These are phyloP conservation scores for Philopedon plagiatum DNA, from an alignment of 2,888 invertebrate species.

Conservation along the genomic window DNA sequence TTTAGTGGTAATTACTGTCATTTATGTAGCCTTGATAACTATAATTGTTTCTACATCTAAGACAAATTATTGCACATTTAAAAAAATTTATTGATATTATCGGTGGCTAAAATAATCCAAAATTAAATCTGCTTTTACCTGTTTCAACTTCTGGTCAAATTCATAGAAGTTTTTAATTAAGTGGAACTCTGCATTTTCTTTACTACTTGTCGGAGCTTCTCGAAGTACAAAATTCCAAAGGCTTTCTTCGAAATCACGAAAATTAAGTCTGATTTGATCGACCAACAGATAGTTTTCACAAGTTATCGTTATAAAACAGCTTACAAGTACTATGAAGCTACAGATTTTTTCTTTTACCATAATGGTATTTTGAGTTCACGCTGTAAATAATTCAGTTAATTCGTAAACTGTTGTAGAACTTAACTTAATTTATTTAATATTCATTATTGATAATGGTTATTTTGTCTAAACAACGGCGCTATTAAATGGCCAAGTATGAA, in stretches of 20 bases:
- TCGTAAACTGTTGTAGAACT: neutral
- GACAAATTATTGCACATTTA: too few species aligned
- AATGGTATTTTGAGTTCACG: too few species aligned
- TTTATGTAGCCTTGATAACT: too few species aligned
- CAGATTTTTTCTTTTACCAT: neutral
- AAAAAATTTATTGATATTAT: too few species aligned
- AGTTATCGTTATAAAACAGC: neutral
- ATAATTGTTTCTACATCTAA: too few species aligned
- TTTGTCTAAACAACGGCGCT: neutral
- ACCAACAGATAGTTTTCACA: conserved; percentile 34
- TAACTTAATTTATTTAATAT: neutral
- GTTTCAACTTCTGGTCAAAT: conserved; percentile 40
- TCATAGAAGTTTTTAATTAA: conserved; percentile 29
- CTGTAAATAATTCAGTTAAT: too few species aligned
- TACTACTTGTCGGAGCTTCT: conserved; percentile 8
- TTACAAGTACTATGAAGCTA: neutral
- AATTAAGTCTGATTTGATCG: conserved; percentile 49
- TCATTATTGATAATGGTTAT: neutral
- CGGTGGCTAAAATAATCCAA: too few species aligned
- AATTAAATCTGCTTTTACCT: conserved; percentile 35
- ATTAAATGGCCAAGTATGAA: neutral
- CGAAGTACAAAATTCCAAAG: conserved; percentile 49
- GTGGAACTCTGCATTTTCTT: conserved; percentile 25
- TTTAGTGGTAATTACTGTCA: too few species aligned
- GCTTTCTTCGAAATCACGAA: conserved; percentile 48